Percentiles rank a stretch among this genome's conserved stretches.
Evolutionary conservation across 2,113 vertebrate species (phyloP).

Genomic region (Pomatorhinus ruficollis): DNA sequence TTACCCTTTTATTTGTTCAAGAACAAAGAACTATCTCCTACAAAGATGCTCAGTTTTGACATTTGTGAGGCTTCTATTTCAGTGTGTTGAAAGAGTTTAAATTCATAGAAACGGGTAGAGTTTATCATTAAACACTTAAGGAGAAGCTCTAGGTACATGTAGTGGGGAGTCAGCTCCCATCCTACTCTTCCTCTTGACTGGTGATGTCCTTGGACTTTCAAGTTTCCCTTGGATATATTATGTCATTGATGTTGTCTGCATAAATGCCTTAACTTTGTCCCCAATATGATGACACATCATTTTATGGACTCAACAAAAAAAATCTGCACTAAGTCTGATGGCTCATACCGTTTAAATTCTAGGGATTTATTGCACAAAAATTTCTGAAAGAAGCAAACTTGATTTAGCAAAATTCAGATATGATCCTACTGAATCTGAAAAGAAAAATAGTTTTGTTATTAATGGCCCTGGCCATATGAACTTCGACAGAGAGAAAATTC

Average conservation of each 20-base stretch:
- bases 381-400: not conserved
- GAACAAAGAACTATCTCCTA: not conserved
- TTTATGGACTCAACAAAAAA: not conserved
- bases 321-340: rapidly evolving
- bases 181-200: not conserved
- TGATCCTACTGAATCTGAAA: not conserved
- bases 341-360: not conserved
- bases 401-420: not conserved
- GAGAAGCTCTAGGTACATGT: not conserved
- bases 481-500: not conserved
- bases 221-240: not conserved
- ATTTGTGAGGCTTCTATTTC: not conserved
- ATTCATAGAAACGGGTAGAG: not conserved
- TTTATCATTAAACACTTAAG: not conserved
- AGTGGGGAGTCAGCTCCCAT: not conserved
- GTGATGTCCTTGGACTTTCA: not conserved
- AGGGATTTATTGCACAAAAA: not conserved
- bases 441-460: not conserved
- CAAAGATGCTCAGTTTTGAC: not conserved
- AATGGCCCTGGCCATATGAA: not conserved
- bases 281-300: no score
- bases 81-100: not conserved
- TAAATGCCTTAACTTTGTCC: not conserved
- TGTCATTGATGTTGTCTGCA: not conserved
- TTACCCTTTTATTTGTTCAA: not conserved